These are phyloP conservation scores for Sinodicranocentrus sp. DNA, from an alignment of 2,888 invertebrate genomes.

Conservation along the genomic window DNA sequence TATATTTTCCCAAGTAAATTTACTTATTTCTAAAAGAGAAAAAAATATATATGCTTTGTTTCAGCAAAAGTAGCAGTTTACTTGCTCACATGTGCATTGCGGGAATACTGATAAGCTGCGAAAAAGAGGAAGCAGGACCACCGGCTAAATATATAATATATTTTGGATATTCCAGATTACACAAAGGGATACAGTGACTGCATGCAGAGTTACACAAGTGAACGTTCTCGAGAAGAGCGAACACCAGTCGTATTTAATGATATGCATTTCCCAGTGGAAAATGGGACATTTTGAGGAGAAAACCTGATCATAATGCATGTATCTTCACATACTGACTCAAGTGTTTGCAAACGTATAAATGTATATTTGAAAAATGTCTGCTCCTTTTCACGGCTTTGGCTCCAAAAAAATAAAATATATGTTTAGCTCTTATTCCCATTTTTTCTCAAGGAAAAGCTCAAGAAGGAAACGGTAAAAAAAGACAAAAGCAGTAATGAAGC, in stretches of 20 bases:
- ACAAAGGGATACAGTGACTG: too few relatives aligned
- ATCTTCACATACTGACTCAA: too few relatives aligned
- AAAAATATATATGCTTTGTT: too few relatives aligned
- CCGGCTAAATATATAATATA: conserved; percentile 4
- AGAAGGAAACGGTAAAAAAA: neutral
- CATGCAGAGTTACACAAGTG: neutral
- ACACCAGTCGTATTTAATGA: conserved; percentile 21
- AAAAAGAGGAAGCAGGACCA: neutral
- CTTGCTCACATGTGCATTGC: neutral
- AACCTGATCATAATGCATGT: conserved; percentile 29
- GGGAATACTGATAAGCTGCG: neutral
- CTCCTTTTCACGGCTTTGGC: too few relatives aligned
- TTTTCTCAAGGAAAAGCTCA: neutral
- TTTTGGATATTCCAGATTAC: neutral
- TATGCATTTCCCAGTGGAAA: conserved; percentile 36
- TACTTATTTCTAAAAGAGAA: too few relatives aligned
- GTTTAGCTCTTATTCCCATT: neutral
- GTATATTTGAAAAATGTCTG: too few relatives aligned
- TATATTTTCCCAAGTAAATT: too few relatives aligned
- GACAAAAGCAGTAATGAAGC: neutral
- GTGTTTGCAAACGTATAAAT: too few relatives aligned
- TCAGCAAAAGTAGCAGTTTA: too few relatives aligned
- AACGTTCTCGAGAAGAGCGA: too few relatives aligned
- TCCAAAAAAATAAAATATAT: too few relatives aligned
- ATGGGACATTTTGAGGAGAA: conserved; percentile 33